Conservation (phyloP, 2,113 vertebrate species). For the Oncorhynchus kisutch region DNA sequence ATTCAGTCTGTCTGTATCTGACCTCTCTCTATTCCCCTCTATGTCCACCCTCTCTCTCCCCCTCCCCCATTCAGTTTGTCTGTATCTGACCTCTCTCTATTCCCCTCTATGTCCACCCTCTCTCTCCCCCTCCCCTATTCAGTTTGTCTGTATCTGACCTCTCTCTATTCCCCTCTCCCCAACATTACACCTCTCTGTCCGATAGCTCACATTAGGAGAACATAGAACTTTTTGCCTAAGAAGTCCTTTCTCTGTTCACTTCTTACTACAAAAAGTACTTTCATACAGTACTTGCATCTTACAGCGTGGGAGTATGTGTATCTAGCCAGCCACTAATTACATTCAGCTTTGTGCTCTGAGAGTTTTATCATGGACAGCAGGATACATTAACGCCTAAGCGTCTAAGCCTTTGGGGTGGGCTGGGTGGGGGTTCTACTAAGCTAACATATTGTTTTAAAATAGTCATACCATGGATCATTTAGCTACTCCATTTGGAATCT, state of each 20-base stretch:
- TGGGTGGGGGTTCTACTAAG: too few relatives aligned
- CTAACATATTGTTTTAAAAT: too few relatives aligned
- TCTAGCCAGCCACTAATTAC: slow-evolving; percentile 7
- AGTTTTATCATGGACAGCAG: not conserved
- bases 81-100: not conserved
- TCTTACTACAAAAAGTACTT: slow-evolving; percentile 26
- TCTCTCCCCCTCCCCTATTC: not conserved
- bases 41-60: not conserved
- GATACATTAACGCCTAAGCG: too few relatives aligned
- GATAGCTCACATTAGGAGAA: slow-evolving; percentile 1
- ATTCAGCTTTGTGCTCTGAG: slow-evolving; percentile 4
- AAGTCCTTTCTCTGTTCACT: slow-evolving; percentile 27
- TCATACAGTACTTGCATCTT: not conserved
- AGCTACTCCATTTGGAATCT: too few relatives aligned
- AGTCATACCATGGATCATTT: too few relatives aligned
- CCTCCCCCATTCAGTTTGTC: not conserved
- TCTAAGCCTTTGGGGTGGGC: too few relatives aligned
- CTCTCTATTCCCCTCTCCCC: not conserved
- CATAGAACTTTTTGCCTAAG: slow-evolving; percentile 27
- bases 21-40: not conserved
- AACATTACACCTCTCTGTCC: slow-evolving; percentile 14
- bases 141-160: not conserved
- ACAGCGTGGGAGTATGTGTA: not conserved
- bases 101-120: not conserved
- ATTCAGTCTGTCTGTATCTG: not conserved